Percentiles rank a stretch among this genome's conserved stretches.
These are phyloP conservation scores for Doris montereyensis DNA, from an alignment of 2,888 invertebrate species.

Conservation along the genomic window DNA sequence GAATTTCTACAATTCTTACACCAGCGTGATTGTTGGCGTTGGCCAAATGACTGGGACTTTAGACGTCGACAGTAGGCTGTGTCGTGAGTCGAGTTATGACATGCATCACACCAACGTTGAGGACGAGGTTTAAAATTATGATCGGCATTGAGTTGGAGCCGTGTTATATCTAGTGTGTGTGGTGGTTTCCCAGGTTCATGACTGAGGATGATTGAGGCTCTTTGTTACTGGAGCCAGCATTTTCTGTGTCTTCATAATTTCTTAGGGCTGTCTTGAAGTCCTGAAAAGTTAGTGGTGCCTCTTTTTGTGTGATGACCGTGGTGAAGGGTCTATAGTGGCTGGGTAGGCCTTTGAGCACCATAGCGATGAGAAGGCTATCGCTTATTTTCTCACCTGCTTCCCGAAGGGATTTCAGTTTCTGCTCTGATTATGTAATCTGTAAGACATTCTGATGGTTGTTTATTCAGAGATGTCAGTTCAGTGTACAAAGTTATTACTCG, in stretches of 20 bases:
- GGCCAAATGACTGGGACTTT: too few species aligned
- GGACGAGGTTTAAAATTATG: too few species aligned
- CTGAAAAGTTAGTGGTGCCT: slow-evolving; percentile 22
- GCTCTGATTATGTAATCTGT: slow-evolving; percentile 43
- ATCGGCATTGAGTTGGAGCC: too few species aligned
- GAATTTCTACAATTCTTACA: slow-evolving; percentile 46
- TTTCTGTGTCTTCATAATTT: slow-evolving; percentile 37
- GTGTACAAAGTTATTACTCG: slow-evolving; percentile 26
- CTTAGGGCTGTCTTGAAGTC: slow-evolving; percentile 41
- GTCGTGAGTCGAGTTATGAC: neutral
- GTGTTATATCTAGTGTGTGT: too few species aligned
- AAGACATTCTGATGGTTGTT: slow-evolving; percentile 7
- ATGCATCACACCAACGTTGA: neutral
- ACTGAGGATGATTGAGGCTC: neutral
- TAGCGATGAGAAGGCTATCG: slow-evolving; percentile 40
- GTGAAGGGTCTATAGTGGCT: slow-evolving; percentile 32
- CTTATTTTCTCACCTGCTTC: slow-evolving; percentile 33
- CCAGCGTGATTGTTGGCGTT: neutral
- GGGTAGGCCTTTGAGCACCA: slow-evolving; percentile 44
- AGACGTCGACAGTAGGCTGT: neutral
- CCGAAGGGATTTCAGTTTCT: slow-evolving; percentile 36
- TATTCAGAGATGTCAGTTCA: slow-evolving; percentile 27
- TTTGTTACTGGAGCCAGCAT: neutral
- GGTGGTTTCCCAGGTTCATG: neutral
- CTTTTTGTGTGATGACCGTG: slow-evolving; percentile 31